Base-by-base conservation (phyloP, 2,113 vertebrate genomes). In the Pleuronectes platessa region DNA sequence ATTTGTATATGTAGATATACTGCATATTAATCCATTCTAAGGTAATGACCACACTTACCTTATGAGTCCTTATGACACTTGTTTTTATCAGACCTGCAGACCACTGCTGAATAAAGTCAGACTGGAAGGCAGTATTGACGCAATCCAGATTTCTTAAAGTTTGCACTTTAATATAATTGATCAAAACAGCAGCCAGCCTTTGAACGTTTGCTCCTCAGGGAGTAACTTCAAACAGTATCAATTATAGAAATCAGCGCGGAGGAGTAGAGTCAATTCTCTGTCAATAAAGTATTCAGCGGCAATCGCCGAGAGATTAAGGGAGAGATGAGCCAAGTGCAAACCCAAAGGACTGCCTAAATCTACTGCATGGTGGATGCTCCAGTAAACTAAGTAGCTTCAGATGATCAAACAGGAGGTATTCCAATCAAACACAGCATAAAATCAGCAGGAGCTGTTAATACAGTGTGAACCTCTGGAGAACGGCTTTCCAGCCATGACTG, bases 161-260 rank as follows among this genome's bases (percentile, higher is more conserved):
- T 89, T 88, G 64, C 55, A 77, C 83, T 91, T 92, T 87, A 93
- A 90, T 91, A 90, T 93, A 92, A 93, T 90, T 93, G 90, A 93
- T 93, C 88, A 89, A 92, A 92, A 93, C 81, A 88, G 81, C 68
- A 88, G 77, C 77, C 62, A 24, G 70, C 78, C 90, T 90, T 90
- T 93, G 92, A 93, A 93, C 24, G 35, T 61, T 55, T 37, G 11
- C 55, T 73, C 82, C 61, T 83, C 69, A 66, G 79, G 84, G 90
- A 89, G 35, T 40, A 62, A 87, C 89, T 92, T 94, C 93, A 92
- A 94, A 92, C 87, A 83, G 83, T 90, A 93, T 93, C 92, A 94
- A 92, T 94, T 92, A 92, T 90, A 89, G 88, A 93, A 91, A 91
- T 91, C 84, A 76, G 74, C 90, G 89, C 82, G 10, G 79, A 90